phyloP scores from a whole-genome alignment of 2,888 invertebrate species.

The Allophyes oxyacanthae region DNA sequence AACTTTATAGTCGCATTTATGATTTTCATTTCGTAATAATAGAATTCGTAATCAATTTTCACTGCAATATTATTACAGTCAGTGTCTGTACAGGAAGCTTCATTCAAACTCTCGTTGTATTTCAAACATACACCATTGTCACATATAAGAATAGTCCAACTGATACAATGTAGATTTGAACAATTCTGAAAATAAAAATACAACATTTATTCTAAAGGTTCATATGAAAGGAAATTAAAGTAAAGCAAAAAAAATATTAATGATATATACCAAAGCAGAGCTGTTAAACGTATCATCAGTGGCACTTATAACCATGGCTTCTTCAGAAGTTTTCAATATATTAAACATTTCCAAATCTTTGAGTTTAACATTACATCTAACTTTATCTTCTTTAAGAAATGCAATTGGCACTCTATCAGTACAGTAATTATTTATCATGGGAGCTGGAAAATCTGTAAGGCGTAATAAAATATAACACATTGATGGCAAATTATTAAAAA shows the following conservation, averaged over 20 bases:
- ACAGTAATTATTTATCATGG: slow-evolving; percentile 76
- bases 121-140: slow-evolving; percentile 64
- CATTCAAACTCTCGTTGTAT: slow-evolving; percentile 73
- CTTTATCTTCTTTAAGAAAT: slow-evolving; percentile 72
- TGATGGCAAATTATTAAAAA: too few relatives aligned
- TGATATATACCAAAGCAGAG: slow-evolving; percentile 69
- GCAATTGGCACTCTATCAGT: slow-evolving; percentile 68
- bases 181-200: slow-evolving; percentile 76
- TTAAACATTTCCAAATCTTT: slow-evolving; percentile 79
- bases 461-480: neutral
- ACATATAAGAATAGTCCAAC: slow-evolving; percentile 77
- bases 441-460: slow-evolving; percentile 76
- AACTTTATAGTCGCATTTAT: slow-evolving; percentile 75
- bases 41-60: slow-evolving; percentile 75
- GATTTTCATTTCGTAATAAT: slow-evolving; percentile 74
- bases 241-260: slow-evolving; percentile 3
- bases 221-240: neutral
- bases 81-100: slow-evolving; percentile 72
- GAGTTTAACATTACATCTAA: slow-evolving; percentile 74
- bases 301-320: slow-evolving; percentile 72
- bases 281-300: slow-evolving; percentile 67
- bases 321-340: slow-evolving; percentile 67
- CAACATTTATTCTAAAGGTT: neutral
- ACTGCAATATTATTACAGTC: slow-evolving; percentile 74
- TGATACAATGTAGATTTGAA: slow-evolving; percentile 74